Percentiles rank a stretch among this genome's conserved stretches.
phyloP scores from a whole-genome alignment of 1,140 invertebrate species.

The Propsilocerus akamusi region DNA sequence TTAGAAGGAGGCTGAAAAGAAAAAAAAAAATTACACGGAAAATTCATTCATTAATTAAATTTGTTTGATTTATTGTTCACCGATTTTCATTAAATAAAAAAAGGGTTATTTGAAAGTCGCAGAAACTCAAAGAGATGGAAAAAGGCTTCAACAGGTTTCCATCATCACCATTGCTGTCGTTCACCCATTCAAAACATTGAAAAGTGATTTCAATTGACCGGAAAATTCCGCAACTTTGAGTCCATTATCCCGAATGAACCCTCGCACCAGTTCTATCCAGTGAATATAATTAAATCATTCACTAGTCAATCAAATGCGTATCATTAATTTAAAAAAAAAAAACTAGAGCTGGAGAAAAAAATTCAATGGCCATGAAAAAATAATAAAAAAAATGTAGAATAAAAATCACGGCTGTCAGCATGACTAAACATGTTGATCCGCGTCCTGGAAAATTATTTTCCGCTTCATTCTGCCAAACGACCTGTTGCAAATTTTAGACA shows the following conservation, averaged over 20 bases:
- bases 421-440: no score
- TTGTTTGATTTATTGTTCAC: constrained; percentile 3
- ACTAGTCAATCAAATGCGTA: constrained; percentile 1
- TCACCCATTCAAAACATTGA: no score
- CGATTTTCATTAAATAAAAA: not conserved
- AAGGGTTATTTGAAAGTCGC: no score
- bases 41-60: constrained; percentile 4
- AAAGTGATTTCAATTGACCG: not conserved
- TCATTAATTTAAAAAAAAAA: constrained; percentile 2
- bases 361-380: no score
- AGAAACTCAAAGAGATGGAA: no score
- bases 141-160: not conserved
- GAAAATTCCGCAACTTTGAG: no score
- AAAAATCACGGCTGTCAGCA: constrained; percentile 1
- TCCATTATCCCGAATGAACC: not conserved
- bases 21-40: not conserved
- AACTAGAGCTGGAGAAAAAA: no score
- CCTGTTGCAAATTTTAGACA: no score
- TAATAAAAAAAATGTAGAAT: no score
- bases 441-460: not conserved
- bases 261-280: no score
- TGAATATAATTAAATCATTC: constrained; percentile 3
- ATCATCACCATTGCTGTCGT: not conserved
- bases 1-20: not conserved
- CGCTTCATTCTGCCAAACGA: no score